phyloP scores from a whole-genome alignment of 1,140 invertebrate species.

The Pseudomyrmex cubaensis region DNA sequence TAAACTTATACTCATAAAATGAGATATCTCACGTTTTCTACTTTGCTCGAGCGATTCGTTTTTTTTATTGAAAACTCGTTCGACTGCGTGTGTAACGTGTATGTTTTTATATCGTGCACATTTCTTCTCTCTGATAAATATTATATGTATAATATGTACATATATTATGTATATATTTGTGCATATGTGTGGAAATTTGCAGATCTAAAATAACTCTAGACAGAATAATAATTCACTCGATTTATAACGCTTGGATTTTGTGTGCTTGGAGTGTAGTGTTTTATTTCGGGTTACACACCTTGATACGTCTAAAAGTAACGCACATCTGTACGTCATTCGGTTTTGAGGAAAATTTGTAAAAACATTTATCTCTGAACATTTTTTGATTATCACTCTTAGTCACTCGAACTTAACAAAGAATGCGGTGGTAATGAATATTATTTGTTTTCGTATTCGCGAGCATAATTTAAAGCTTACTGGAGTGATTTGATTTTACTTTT shows the following conservation, averaged over 20 bases:
- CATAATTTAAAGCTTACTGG: not conserved
- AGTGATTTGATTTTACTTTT: not conserved
- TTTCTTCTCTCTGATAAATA: not conserved
- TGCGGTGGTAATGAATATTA: not conserved
- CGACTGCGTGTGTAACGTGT: not conserved
- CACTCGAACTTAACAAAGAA: not conserved
- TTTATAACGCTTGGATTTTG: slow-evolving; percentile 16
- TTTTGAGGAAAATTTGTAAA: not conserved
- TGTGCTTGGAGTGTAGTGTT: not conserved
- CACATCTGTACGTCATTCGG: not conserved
- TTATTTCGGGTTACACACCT: slow-evolving; percentile 17
- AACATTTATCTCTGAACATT: not conserved
- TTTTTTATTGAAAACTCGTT: not conserved
- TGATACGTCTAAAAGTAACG: not conserved
- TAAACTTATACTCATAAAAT: no score
- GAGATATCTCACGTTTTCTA: no score
- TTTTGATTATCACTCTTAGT: slow-evolving; percentile 27
- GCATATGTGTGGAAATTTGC: not conserved
- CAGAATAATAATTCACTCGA: not conserved
- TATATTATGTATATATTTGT: not conserved
- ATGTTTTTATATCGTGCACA: no score
- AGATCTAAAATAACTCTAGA: not conserved
- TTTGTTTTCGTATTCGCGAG: not conserved
- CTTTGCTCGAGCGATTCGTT: no score
- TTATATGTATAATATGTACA: not conserved